These are phyloP conservation scores for Diorhabda elongata DNA, from an alignment of 1,140 invertebrate genomes.

Conservation along the genomic window DNA sequence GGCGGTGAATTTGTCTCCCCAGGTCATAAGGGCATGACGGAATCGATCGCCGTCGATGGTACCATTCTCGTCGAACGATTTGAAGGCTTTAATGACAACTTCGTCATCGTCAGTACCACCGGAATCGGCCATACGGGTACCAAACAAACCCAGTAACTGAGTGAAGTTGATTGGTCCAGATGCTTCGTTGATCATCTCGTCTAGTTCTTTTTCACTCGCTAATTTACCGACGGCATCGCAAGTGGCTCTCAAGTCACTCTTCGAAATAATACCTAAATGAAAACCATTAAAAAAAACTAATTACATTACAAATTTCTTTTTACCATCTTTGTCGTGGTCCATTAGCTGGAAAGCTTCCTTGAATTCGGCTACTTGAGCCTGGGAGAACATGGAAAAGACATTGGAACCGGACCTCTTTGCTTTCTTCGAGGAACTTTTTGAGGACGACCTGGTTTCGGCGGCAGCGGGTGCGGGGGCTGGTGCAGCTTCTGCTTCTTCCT, in stretches of 20 bases:
- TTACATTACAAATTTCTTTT: not conserved
- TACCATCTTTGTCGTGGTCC: conserved; percentile 91
- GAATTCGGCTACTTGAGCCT: conserved; percentile 92
- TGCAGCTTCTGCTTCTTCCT: conserved; percentile 59
- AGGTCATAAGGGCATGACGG: conserved; percentile 90
- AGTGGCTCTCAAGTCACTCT: conserved; percentile 91
- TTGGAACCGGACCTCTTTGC: conserved; percentile 86
- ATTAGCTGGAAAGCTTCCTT: conserved; percentile 98
- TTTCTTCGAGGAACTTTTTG: conserved; percentile 65
- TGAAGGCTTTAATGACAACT: conserved; percentile 91
- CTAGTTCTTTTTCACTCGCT: conserved; percentile 84
- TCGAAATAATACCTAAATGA: conserved; percentile 75
- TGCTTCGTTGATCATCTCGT: conserved; percentile 86
- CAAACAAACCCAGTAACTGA: conserved; percentile 88
- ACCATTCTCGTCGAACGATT: conserved; percentile 88
- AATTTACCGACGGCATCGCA: conserved; percentile 92
- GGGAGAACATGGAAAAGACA: conserved; percentile 95
- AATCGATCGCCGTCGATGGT: conserved; percentile 87
- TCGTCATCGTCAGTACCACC: conserved; percentile 87
- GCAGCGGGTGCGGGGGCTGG: conserved; percentile 56
- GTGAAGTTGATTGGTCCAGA: conserved; percentile 94
- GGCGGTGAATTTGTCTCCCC: conserved; percentile 92
- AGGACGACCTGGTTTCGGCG: conserved; percentile 54
- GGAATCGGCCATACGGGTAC: conserved; percentile 77
- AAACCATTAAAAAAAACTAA: not conserved